Base-by-base conservation (phyloP, 2,797 vertebrate species). In the Chromobotia macracanthus region DNA sequence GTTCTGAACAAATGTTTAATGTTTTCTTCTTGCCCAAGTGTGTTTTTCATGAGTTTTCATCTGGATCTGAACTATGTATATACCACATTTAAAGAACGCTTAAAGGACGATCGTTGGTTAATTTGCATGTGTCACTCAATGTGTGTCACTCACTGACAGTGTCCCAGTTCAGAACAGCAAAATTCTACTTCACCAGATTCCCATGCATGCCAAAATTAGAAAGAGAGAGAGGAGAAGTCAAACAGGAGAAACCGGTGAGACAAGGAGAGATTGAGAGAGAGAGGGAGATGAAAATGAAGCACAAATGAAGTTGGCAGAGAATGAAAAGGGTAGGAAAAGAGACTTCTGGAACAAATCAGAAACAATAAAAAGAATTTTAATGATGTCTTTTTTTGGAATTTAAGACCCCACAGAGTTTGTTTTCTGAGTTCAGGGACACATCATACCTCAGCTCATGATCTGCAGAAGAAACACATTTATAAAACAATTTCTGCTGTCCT, bases 71-170 rank as follows among this genome's bases (percentile, higher is more conserved):
- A n/a, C 23, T 18, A 50, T 67, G 23, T 50, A 9, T 10, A 41
- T 51, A 31, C 16, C 48, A 69, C 50, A 31, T 1, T 6, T 28
- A 69, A 67, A 51, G 2, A 50, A n/a, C n/a, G n/a, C n/a, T n/a
- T n/a, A n/a, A n/a, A n/a, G n/a, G n/a, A n/a, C n/a, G n/a, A n/a
- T n/a, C n/a, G n/a, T n/a, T n/a, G n/a, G n/a, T n/a, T n/a, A n/a
- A n/a, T n/a, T n/a, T n/a, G n/a, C n/a, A n/a, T n/a, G n/a, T n/a
- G n/a, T n/a, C n/a, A n/a, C n/a, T n/a, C 56, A 23, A 50, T 67
- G 15, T 41, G 46, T 74, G 79, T 76, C 56, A 70, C 56, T 65
- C 3, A 75, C 19, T 78, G 56, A 84, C 18, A 65, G 58, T 68
- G 80, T 38, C 80, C 65, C 61, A 56, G 48, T 78, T 82, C 50